Percentiles rank a stretch among this genome's conserved stretches.
Conservation (phyloP, 2,113 vertebrate species). For the Gopherus flavomarginatus region DNA sequence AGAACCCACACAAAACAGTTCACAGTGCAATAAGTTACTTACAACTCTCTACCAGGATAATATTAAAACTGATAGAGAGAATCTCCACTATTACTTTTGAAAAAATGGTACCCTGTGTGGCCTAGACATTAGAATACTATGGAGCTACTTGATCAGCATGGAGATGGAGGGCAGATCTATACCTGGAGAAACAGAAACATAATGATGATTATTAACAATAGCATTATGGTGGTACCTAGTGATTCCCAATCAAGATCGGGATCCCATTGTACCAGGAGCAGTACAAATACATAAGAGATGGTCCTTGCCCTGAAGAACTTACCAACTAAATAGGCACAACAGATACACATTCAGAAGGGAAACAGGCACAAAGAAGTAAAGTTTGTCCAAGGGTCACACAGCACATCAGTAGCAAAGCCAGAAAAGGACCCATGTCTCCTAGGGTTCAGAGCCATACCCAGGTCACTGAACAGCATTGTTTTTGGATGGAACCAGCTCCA, state of each 20-base stretch:
- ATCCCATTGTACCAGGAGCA: background rate
- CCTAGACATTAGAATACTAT: background rate
- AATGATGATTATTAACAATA: background rate
- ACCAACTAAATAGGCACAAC: background rate
- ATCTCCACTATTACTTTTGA: too few relatives aligned
- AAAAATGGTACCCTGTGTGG: too few relatives aligned
- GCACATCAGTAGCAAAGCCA: background rate
- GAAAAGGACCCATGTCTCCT: background rate
- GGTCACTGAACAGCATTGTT: background rate
- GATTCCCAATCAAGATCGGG: too few relatives aligned
- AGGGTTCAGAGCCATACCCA: background rate
- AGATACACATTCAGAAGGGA: fast-evolving
- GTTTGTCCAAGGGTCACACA: too few relatives aligned
- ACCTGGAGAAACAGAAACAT: background rate
- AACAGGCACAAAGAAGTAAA: background rate
- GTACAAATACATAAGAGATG: background rate
- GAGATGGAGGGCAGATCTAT: background rate
- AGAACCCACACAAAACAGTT: background rate
- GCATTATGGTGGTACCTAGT: background rate
- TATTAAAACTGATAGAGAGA: too few relatives aligned
- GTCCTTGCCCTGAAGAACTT: background rate
- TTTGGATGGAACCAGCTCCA: background rate
- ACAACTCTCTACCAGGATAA: too few relatives aligned
- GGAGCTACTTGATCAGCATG: background rate
- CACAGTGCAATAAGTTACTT: background rate